These are phyloP conservation scores for Rhagologus leucostigma DNA, from an alignment of 2,113 vertebrate genomes.

Conservation along the genomic window DNA sequence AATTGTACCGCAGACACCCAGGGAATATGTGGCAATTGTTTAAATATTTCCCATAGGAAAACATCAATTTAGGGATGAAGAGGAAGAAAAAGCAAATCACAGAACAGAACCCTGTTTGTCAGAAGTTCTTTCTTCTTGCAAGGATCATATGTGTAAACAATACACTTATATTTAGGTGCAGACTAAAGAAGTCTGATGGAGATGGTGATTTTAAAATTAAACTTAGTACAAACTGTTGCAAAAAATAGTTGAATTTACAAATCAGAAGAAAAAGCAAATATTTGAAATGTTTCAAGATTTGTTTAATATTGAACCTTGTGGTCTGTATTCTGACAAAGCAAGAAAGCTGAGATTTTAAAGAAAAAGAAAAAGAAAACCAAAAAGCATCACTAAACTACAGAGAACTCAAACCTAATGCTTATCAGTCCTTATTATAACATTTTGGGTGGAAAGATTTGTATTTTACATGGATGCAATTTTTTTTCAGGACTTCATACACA, in stretches of 20 bases:
- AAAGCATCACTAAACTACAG: not conserved
- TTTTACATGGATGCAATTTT: not conserved
- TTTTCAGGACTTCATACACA: not conserved
- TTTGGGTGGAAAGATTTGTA: not conserved
- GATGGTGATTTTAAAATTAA: not conserved
- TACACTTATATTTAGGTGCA: not conserved
- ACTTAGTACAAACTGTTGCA: accelerated
- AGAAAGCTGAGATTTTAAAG: not conserved
- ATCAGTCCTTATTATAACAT: not conserved
- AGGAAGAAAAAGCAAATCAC: not conserved
- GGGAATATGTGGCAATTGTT: not conserved
- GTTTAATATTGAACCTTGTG: not conserved
- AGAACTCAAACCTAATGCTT: not conserved
- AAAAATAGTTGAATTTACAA: not conserved
- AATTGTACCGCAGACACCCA: not conserved
- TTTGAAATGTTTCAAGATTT: not conserved
- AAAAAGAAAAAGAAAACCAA: not conserved
- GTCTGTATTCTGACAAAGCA: not conserved
- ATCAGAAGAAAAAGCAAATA: not conserved
- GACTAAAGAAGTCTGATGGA: not conserved
- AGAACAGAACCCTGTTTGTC: not conserved
- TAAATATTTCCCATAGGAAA: not conserved
- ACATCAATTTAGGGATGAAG: not conserved
- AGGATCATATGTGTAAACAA: not conserved
- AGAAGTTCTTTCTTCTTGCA: not conserved